Evolutionary conservation across 2,888 invertebrate species (phyloP), one percentile per base, ranked within the genome.

Genomic region (Sphinx pinastri): DNA sequence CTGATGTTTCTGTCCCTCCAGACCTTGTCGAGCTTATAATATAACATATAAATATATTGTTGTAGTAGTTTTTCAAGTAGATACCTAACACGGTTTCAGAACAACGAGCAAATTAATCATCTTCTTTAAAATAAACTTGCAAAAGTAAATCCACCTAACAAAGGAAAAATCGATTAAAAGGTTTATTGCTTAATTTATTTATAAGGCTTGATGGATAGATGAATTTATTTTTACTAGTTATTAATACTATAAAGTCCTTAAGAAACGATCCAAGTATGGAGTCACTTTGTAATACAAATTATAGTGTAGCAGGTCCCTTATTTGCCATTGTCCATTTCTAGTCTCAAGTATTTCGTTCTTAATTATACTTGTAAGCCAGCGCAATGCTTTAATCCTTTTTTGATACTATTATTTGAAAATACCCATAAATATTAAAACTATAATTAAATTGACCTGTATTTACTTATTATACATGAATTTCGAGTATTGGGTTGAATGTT

Each of bases 251-350:
- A 16, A 49, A 19, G 19, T 16, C 47, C 19, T 12, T 63, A 49
- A 60, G 16, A 49, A 47, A 12, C 12, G 8, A 7, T 49, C 63
- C 19, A 63, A 7, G 13, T 49, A 25, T 19, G 13, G 63, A 16
- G 49, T 49, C 47, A 25, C 49, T 63, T 63, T 49, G 19, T 49
- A 63, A 19, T 63, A 49, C 63, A 63, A 63, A 47, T 63, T 63
- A 63, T 60, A 63, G 49, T 49, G 63, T 47, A 47, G 63, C 49
- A 63, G 19, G 12, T 49, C 5, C 55, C 63, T 12, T 49, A 19
- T 13, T 13, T 63, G 63, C 47, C 63, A 19, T 10, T 49, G 63
- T 49, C 63, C 49, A 63, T 49, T 63, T 47, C 47, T 19, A 63
- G 60, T 4, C 19, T 13, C 63, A 16, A 19, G 63, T 19, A 63